Conservation (phyloP, 2,797 vertebrate genomes). For the Gymnothorax reevesii region DNA sequence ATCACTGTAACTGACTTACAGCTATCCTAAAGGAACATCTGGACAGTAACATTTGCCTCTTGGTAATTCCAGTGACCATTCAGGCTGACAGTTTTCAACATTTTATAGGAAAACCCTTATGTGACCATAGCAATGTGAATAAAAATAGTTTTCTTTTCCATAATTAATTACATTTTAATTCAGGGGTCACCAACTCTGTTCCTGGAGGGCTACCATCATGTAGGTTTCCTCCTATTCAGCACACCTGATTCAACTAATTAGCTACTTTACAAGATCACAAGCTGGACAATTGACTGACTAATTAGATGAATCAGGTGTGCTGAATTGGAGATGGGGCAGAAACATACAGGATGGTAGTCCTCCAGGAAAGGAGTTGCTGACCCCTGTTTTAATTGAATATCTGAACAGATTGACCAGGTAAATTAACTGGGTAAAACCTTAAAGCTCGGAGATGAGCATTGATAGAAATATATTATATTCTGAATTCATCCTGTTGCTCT, state of each 20-base stretch:
- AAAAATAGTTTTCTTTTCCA: neutral
- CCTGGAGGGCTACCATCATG: no score
- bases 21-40: neutral
- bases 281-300: no score
- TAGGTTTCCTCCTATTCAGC: no score
- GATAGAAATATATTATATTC: neutral
- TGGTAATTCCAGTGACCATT: neutral
- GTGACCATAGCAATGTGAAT: neutral
- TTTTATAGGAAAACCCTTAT: neutral
- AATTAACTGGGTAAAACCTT: neutral
- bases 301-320: no score
- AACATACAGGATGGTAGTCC: no score
- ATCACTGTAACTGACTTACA: neutral
- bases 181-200: no score
- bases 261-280: no score
- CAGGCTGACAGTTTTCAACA: neutral
- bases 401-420: neutral
- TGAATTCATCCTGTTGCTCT: neutral
- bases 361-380: no score
- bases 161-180: neutral
- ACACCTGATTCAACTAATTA: no score
- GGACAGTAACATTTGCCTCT: neutral
- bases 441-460: neutral
- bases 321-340: no score
- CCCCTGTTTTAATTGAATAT: neutral